phyloP scores from a whole-genome alignment of 2,797 vertebrate genomes.

The Podargus strigoides region DNA sequence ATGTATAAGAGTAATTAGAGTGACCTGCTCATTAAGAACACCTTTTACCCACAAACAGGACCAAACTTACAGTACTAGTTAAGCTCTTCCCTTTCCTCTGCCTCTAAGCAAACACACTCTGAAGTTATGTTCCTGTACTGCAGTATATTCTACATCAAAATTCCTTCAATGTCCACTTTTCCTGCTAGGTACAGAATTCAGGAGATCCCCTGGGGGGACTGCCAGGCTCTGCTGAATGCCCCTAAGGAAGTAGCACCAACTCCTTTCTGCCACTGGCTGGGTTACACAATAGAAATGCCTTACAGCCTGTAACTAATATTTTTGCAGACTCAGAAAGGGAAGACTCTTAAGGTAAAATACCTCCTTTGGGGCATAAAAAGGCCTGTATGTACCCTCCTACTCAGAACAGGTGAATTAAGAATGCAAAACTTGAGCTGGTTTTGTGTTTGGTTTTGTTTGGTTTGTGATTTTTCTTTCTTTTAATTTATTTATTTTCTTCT shows the following conservation, averaged over 20 bases:
- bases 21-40: not conserved
- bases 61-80: not conserved
- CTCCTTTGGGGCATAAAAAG: not conserved
- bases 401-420: not conserved
- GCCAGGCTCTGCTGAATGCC: not conserved
- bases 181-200: not conserved
- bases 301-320: not conserved
- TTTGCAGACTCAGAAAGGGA: not conserved
- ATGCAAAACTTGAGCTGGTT: not conserved
- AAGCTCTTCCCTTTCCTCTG: not conserved
- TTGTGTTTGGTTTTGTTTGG: too few relatives aligned
- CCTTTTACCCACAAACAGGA: not conserved
- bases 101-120: not conserved
- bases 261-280: not conserved
- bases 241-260: not conserved
- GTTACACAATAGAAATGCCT: not conserved
- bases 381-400: not conserved
- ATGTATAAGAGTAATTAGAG: rapidly evolving
- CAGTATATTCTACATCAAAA: not conserved
- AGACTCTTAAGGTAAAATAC: not conserved
- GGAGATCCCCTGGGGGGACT: not conserved
- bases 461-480: too few relatives aligned
- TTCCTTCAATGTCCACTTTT: not conserved
- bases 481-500: not conserved
- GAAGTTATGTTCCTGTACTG: not conserved